phyloP scores from a whole-genome alignment of 2,113 vertebrate species.

The Capricornis sumatraensis region DNA sequence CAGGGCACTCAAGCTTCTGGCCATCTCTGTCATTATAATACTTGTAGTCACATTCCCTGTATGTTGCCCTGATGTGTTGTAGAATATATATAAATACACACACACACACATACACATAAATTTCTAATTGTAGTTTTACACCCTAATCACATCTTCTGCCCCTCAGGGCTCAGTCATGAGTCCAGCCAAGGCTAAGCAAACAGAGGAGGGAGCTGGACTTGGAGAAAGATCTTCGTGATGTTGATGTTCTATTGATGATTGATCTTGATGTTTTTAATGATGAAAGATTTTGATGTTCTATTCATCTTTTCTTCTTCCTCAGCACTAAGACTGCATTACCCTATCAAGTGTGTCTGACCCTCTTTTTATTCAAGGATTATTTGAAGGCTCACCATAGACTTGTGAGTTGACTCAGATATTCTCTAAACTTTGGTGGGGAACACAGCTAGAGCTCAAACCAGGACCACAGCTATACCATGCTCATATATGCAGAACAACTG shows the following conservation, averaged over 20 bases:
- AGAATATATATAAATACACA: not conserved
- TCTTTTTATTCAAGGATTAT: not conserved
- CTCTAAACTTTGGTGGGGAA: not conserved
- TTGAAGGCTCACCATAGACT: not conserved
- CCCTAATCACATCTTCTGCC: not conserved
- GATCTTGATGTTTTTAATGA: not conserved
- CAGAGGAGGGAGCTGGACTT: not conserved
- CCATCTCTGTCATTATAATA: not conserved
- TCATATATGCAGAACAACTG: not conserved
- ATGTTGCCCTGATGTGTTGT: not conserved
- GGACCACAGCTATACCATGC: not conserved
- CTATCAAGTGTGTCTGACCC: not conserved
- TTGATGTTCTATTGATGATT: not conserved
- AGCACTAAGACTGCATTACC: not conserved
- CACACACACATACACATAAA: not conserved
- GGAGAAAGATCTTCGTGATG: not conserved
- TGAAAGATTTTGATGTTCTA: not conserved
- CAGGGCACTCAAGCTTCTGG: not conserved
- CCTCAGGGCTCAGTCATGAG: not conserved
- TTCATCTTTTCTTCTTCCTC: not conserved
- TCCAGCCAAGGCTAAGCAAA: not conserved
- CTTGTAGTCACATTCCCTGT: not conserved
- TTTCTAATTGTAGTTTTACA: not conserved
- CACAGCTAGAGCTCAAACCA: not conserved
- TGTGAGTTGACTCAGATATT: not conserved